Percentiles rank a stretch among this genome's conserved stretches.
These are phyloP conservation scores for Melanargia galathea DNA, from an alignment of 2,888 invertebrate genomes.

Conservation along the genomic window DNA sequence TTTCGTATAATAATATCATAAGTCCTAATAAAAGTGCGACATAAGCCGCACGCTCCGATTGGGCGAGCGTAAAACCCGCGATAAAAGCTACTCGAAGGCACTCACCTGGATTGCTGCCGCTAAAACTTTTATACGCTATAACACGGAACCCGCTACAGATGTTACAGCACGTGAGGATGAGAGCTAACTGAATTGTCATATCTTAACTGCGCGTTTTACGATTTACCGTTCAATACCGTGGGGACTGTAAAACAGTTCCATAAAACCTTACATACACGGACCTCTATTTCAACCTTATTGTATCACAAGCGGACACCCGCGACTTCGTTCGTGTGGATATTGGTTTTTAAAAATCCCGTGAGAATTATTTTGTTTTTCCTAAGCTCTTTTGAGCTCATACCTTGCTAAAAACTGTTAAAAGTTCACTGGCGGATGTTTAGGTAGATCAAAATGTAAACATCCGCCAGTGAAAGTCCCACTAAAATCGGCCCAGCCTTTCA, in stretches of 20 bases:
- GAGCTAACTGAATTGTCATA: conserved; percentile 21
- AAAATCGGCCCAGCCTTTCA: too few relatives aligned
- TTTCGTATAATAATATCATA: neutral
- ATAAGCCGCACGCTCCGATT: neutral
- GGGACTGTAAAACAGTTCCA: neutral
- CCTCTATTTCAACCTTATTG: neutral
- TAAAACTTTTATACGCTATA: conserved; percentile 19
- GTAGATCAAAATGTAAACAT: too few relatives aligned
- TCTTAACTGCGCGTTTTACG: conserved; percentile 19
- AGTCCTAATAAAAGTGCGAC: neutral
- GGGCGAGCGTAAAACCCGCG: conserved; percentile 4
- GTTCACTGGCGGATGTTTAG: too few relatives aligned
- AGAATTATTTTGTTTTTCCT: too few relatives aligned
- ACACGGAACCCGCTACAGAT: conserved; percentile 3
- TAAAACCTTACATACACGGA: neutral
- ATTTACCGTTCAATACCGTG: conserved; percentile 5
- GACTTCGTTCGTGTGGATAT: too few relatives aligned
- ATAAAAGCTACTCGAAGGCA: conserved; percentile 15
- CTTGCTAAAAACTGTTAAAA: too few relatives aligned
- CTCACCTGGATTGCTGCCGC: conserved; percentile 18
- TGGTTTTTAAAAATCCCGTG: too few relatives aligned
- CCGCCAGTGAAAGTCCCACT: too few relatives aligned
- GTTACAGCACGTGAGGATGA: conserved; percentile 9
- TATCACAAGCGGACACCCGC: neutral
- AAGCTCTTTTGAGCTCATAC: too few relatives aligned